Base-by-base conservation (phyloP, 2,888 invertebrate genomes). In the Hirtodrosophila cameraria region DNA sequence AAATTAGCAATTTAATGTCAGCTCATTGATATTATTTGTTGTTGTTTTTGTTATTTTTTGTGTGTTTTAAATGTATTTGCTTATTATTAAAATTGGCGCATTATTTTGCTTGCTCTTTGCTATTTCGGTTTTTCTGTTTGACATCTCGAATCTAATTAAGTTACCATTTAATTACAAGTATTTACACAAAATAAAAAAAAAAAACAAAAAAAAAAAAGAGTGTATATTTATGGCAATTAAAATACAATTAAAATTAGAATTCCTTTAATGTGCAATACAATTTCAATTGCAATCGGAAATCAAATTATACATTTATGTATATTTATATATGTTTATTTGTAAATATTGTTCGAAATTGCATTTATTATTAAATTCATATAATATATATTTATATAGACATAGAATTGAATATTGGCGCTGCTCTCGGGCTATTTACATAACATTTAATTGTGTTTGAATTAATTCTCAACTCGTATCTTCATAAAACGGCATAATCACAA, bases 401-500 rank as follows among this genome's bases (percentile, higher is more conserved):
- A 62, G 58, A 52, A 33, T 59, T 67, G 53, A 15, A 53, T 61
- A 52, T n/a, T 73, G 67, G 66, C 59, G 66, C 73, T 73, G 78
- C 74, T 60, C 38, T 42, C 33, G 45, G 59, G 39, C 64, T 74
- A 78, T 74, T 74, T 78, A 74, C 75, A 75, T 54, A 52, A 49
- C 35, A 25, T 39, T 41, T 42, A 46, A 59, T 71, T 75, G 59
- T 52, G 38, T 46, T 23, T 53, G 48, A 54, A 61, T 55, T 54
- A 38, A 45, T 62, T 63, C n/a, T 49, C 30, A 48, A 60, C 57
- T 73, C n/a, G n/a, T n/a, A n/a, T n/a, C 61, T 63, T 75, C 62
- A 63, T 61, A 74, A 82, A 69, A 23, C n/a, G 85, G 78, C 79
- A 66, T 69, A 79, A 76, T 86, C 86, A 86, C 86, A 79, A 83